A percentile compares a stretch with the other conserved stretches of the same genome.
Evolutionary conservation across 53 echinoderm and acorn worm species (phyloP).

Genomic region (Echinometra lucunter): DNA sequence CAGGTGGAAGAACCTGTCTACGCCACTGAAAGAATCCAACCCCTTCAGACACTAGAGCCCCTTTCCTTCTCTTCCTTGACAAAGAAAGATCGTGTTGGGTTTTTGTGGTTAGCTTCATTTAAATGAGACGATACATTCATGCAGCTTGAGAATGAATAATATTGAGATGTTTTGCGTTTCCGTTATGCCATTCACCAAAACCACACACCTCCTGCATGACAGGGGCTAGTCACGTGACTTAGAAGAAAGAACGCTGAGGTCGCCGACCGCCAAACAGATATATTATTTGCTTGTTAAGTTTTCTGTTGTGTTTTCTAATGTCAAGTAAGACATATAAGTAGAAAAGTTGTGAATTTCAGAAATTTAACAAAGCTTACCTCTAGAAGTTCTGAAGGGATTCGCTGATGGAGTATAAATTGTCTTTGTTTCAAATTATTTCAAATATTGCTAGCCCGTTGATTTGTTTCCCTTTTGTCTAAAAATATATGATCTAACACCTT

Average conservation of each 20-base stretch:
- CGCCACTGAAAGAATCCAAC: too few relatives aligned
- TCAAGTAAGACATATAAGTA: neutral
- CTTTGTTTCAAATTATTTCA: neutral
- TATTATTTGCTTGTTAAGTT: neutral
- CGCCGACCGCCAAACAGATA: neutral
- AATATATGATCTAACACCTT: too few relatives aligned
- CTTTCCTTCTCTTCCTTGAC: neutral
- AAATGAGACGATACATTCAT: neutral
- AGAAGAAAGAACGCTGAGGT: neutral
- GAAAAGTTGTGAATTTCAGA: neutral
- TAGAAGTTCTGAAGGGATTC: neutral
- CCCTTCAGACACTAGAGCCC: neutral
- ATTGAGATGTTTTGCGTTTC: slow-evolving; percentile 4
- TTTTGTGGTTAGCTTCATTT: neutral
- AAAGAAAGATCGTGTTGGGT: neutral
- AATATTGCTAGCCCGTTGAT: neutral
- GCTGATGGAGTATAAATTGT: too few relatives aligned
- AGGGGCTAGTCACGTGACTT: neutral
- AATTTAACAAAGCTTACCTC: neutral
- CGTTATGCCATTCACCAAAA: slow-evolving; percentile 21
- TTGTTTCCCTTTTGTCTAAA: too few relatives aligned
- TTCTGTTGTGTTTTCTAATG: neutral
- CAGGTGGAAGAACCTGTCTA: too few relatives aligned
- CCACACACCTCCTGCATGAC: neutral
- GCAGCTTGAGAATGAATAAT: slow-evolving; percentile 29